Evolutionary conservation across 2,797 vertebrate species (phyloP).

Genomic region (Euthynnus affinis): DNA sequence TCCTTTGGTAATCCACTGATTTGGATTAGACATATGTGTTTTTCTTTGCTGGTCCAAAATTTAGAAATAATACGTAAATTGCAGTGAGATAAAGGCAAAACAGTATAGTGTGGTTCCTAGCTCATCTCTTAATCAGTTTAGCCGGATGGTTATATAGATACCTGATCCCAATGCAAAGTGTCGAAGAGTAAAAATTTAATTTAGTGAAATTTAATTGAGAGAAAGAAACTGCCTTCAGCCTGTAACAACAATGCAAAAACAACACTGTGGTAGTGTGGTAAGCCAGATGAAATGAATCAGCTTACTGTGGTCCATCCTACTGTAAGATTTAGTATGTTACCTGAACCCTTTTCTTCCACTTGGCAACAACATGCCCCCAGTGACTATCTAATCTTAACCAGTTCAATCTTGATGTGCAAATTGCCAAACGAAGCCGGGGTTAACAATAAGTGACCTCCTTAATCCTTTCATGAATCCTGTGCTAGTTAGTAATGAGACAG

Average conservation of each 20-base stretch:
- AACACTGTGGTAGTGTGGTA: too few species aligned
- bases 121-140: background rate
- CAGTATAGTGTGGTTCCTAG: background rate
- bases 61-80: background rate
- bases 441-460: slow-evolving; percentile 77
- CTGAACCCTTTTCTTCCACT: slow-evolving; percentile 23
- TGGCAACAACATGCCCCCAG: slow-evolving; percentile 46
- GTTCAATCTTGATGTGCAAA: slow-evolving; percentile 74
- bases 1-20: slow-evolving; percentile 49
- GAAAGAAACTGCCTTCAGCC: background rate
- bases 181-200: background rate
- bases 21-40: slow-evolving; percentile 42
- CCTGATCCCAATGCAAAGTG: too few species aligned
- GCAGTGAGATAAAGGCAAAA: background rate
- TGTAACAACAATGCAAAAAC: background rate
- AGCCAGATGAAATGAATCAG: background rate
- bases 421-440: slow-evolving; percentile 71
- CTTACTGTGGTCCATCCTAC: background rate
- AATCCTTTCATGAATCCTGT: slow-evolving; percentile 79
- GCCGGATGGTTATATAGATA: too few species aligned
- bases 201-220: background rate
- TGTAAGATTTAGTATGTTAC: slow-evolving; percentile 17
- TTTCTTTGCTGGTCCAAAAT: slow-evolving; percentile 1
- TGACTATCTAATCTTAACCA: slow-evolving; percentile 65
- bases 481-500: slow-evolving; percentile 81